Base-by-base conservation (phyloP, 2,888 invertebrate species). In the Alloplasta piceator region DNA sequence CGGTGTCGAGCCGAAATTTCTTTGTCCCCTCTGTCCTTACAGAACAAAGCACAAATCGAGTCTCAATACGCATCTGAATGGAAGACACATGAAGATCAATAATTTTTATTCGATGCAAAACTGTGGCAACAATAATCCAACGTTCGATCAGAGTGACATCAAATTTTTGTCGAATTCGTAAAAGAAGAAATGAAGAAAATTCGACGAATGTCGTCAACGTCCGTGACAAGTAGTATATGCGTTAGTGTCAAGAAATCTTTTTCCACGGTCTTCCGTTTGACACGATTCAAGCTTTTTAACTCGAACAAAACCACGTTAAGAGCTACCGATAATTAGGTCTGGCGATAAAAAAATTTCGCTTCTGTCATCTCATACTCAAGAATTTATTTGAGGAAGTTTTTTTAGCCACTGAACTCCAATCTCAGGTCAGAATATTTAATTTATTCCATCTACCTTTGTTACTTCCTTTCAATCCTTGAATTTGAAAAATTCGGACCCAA, bases 1-100 rank as follows among this genome's bases (percentile, higher is more conserved):
- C 84, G 94, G 93, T 12, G 93, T 93, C 78, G 93, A 93, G 74
- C 93, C 93, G 7, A 92, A 91, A 78, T 93, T 92, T 85, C 90
- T 90, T 50, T 94, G 94, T 85, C 90, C 92, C 0, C 84, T 92
- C 68, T 94, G 94, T 83, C 88, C 92, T 41, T 92, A 92, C 85
- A 90, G 88, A 79, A 92, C 92, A n/a, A 89, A 89, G 70, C 90
- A 90, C 84, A 90, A 88, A 58, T 92, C 92, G 71, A 92, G 92
- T 73, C 84, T 92, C 70, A 92, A 90, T 78, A 92, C 91, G 0
- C 92, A 92, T 68, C 85, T 92, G 56, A 92, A 91, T 75, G 90
- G 90, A 68, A 88, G 89, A 73, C 92, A 92, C 76, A 89, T 89
- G 90, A 90, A 90, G 82, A 82, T 86, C 26, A 89, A 82, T 84